Conservation (phyloP, 2,113 vertebrate species). For the Oophaga pumilio region DNA sequence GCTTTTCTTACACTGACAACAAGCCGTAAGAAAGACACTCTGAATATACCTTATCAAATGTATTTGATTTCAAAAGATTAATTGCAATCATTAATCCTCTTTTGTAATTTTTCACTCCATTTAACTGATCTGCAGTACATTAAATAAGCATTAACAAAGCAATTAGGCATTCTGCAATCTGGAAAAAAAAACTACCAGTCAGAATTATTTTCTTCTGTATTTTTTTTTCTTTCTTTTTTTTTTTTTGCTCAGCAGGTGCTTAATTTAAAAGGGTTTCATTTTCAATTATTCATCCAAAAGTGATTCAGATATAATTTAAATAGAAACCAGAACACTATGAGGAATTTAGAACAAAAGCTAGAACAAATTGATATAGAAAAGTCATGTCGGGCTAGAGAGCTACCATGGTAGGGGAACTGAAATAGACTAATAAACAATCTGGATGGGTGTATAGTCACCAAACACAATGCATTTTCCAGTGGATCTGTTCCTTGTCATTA, state of each 20-base stretch:
- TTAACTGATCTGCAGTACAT: conserved; percentile 58
- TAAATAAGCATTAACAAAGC: conserved; percentile 57
- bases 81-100: conserved; percentile 57
- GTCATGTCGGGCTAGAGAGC: not conserved
- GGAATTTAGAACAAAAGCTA: conserved; percentile 13
- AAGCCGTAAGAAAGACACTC: not conserved
- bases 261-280: conserved; percentile 49
- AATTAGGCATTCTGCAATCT: conserved; percentile 52
- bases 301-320: conserved; percentile 52
- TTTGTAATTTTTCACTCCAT: conserved; percentile 59
- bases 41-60: conserved; percentile 43
- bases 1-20: not conserved
- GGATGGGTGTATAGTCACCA: not conserved
- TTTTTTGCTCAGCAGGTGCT: conserved; percentile 42
- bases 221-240: not conserved
- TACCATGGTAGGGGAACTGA: not conserved
- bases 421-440: not conserved
- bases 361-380: not conserved
- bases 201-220: conserved; percentile 44
- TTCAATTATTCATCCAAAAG: conserved; percentile 50
- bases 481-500: not conserved
- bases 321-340: conserved; percentile 17
- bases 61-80: conserved; percentile 57
- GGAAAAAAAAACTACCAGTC: conserved; percentile 22
- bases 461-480: not conserved